These are phyloP conservation scores for Cantharis lateralis DNA, from an alignment of 2,888 invertebrate species.

Conservation along the genomic window DNA sequence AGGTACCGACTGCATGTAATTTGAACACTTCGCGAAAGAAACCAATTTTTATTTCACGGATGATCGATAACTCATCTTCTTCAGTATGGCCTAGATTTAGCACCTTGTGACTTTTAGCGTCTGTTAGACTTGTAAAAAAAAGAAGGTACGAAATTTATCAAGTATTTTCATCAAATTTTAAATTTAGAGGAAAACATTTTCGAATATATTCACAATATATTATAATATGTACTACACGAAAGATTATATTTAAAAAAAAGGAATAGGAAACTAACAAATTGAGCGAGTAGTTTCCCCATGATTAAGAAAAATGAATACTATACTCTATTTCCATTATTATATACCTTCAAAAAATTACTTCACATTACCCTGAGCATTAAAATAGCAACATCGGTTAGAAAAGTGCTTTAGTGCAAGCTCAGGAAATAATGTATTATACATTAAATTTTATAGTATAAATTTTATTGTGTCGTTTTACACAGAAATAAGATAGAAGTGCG, in stretches of 20 bases:
- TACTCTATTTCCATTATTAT: background rate
- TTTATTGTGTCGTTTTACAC: background rate
- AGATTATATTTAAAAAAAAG: background rate
- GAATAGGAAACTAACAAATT: background rate
- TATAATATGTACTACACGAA: background rate
- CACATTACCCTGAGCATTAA: background rate
- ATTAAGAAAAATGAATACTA: background rate
- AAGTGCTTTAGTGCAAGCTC: background rate
- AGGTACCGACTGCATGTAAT: background rate
- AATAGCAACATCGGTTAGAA: background rate
- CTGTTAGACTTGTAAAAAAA: background rate
- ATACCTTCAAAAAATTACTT: background rate
- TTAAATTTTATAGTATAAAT: background rate
- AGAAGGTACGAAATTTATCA: background rate
- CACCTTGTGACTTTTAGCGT: background rate
- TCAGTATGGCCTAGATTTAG: background rate
- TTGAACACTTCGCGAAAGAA: background rate
- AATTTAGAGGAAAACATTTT: background rate
- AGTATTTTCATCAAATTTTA: background rate
- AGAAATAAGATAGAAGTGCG: background rate
- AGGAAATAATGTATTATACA: background rate
- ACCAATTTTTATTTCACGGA: background rate
- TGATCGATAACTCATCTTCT: background rate
- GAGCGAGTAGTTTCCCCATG: background rate
- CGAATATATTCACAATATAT: background rate